A percentile compares a stretch with the other conserved stretches of the same genome.
These are phyloP conservation scores for Corythornis madagascariensis DNA, from an alignment of 2,113 vertebrate genomes.

Conservation along the genomic window DNA sequence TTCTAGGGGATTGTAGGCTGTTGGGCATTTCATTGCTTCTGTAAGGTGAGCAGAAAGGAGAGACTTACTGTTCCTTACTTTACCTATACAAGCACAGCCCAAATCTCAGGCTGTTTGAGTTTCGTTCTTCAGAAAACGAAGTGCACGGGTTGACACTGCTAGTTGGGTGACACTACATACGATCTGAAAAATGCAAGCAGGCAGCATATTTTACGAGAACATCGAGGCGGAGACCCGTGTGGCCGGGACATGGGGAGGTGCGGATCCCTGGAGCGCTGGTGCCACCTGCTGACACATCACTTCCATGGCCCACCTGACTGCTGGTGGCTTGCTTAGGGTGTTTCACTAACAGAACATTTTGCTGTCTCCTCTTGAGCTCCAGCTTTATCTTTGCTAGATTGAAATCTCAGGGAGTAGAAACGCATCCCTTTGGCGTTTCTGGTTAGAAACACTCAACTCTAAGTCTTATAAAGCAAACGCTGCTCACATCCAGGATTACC, in stretches of 20 bases:
- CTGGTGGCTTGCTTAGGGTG: too few relatives aligned
- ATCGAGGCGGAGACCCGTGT: fast-evolving
- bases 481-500: neutral
- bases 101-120: fast-evolving
- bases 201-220: neutral
- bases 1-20: neutral
- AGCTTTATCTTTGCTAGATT: neutral
- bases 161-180: neutral
- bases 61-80: neutral
- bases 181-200: neutral
- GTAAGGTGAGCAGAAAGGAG: neutral
- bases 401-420: neutral
- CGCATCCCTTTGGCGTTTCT: fast-evolving
- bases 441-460: neutral
- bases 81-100: fast-evolving
- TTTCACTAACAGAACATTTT: neutral
- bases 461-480: neutral
- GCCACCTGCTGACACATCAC: slow-evolving; percentile 36
- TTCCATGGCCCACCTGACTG: neutral
- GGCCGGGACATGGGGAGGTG: neutral
- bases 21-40: neutral
- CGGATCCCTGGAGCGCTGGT: neutral
- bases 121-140: neutral
- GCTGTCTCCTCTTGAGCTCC: too few relatives aligned
- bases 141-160: too few relatives aligned